phyloP scores from a whole-genome alignment of 2,113 vertebrate genomes.

The Sapajus apella region DNA sequence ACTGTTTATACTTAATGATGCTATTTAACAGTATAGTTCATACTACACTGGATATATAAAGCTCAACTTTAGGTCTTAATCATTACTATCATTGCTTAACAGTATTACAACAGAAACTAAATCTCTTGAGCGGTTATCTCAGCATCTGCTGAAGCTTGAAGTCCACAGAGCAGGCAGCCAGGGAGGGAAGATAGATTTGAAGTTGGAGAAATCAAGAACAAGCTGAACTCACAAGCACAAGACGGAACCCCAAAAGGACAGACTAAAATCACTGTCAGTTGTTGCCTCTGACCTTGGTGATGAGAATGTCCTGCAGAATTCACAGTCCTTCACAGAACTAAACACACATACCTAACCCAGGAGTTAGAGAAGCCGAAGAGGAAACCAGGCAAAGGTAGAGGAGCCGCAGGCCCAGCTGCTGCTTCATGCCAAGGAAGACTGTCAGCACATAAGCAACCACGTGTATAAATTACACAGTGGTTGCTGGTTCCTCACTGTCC shows the following conservation, averaged over 20 bases:
- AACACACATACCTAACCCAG: neutral
- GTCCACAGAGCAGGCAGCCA: neutral
- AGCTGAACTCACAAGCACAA: neutral
- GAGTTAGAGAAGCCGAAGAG: neutral
- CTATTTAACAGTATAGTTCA: neutral
- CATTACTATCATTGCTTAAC: neutral
- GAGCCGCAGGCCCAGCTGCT: neutral
- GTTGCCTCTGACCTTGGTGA: no score
- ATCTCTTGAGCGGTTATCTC: neutral
- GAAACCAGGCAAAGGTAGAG: neutral
- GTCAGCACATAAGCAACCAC: neutral
- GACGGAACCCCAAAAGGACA: neutral
- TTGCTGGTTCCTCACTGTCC: no score
- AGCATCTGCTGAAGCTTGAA: neutral
- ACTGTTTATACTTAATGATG: neutral
- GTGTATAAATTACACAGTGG: neutral
- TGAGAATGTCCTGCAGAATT: no score
- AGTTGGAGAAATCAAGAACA: neutral
- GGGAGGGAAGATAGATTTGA: neutral
- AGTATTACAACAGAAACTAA: neutral
- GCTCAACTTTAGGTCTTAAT: neutral
- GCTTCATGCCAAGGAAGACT: neutral
- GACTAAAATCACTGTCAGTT: neutral
- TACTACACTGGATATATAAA: neutral
- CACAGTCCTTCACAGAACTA: neutral